Conservation (phyloP, 2,888 invertebrate genomes). For the Clepsis dumicolana region DNA sequence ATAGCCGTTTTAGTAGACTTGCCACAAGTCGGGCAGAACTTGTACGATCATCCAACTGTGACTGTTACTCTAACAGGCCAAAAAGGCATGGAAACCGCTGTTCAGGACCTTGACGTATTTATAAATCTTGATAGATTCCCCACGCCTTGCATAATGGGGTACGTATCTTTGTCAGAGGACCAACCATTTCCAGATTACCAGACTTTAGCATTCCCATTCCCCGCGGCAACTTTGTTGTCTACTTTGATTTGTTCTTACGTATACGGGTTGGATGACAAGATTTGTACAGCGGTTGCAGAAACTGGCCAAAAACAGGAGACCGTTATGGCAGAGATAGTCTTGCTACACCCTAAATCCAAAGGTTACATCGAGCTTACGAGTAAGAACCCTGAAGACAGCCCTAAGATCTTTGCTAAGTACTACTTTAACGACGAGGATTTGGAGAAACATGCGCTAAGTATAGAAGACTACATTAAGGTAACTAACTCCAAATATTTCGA, state of each 20-base stretch:
- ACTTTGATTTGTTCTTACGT: constrained; percentile 26
- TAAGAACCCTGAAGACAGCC: constrained; percentile 53
- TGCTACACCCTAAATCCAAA: constrained; percentile 52
- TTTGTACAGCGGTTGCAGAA: constrained; percentile 13
- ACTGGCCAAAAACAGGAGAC: constrained; percentile 14
- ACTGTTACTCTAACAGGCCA: neutral
- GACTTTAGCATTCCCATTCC: constrained; percentile 12
- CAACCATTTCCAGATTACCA: constrained; percentile 17
- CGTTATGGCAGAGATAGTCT: neutral
- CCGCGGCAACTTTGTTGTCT: constrained; percentile 16
- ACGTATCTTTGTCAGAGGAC: constrained; percentile 5
- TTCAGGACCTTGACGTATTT: constrained; percentile 7
- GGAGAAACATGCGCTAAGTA: constrained; percentile 50
- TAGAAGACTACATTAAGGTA: constrained; percentile 52
- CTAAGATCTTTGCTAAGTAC: constrained; percentile 42
- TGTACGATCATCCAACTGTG: constrained; percentile 35
- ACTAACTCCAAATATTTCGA: constrained; percentile 52
- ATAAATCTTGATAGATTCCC: constrained; percentile 21
- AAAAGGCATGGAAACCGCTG: constrained; percentile 9
- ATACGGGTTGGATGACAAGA: neutral
- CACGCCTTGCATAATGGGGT: constrained; percentile 23
- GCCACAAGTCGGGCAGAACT: constrained; percentile 39
- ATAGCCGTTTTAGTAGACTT: constrained; percentile 34
- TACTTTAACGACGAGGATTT: constrained; percentile 56
- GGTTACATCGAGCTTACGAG: constrained; percentile 60